phyloP scores from a whole-genome alignment of 2,888 invertebrate genomes.

The Gasteruption jaculator region DNA sequence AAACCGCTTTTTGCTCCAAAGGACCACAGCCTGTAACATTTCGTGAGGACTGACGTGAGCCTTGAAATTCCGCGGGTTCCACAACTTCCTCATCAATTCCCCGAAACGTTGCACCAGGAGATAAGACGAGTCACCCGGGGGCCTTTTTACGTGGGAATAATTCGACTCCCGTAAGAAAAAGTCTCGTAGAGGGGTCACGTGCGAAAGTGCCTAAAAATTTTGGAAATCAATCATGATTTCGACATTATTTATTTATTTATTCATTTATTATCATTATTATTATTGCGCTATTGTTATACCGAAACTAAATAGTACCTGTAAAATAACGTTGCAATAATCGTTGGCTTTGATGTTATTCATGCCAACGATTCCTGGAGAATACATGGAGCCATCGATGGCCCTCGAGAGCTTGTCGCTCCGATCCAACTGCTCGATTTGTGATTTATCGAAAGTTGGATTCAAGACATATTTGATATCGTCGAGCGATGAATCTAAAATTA shows the following conservation, averaged over 20 bases:
- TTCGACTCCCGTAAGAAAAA: constrained; percentile 94
- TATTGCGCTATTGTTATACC: neutral
- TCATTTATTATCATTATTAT: neutral
- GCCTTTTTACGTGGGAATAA: constrained; percentile 82
- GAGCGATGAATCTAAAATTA: constrained; percentile 76
- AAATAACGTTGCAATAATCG: constrained; percentile 98
- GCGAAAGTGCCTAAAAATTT: constrained; percentile 79
- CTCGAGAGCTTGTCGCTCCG: constrained; percentile 78
- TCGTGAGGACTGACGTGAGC: constrained; percentile 99
- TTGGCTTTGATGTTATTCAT: constrained; percentile 99
- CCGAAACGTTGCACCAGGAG: constrained; percentile 90
- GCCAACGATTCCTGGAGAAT: constrained; percentile 96
- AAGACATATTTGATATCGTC: constrained; percentile 98
- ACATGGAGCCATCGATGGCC: constrained; percentile 94
- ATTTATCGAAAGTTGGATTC: constrained; percentile 89
- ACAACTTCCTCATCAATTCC: constrained; percentile 92
- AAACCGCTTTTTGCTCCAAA: constrained; percentile 95
- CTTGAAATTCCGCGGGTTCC: constrained; percentile 99
- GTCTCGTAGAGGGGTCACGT: constrained; percentile 90
- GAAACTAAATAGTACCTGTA: constrained; percentile 66
- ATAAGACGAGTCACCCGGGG: constrained; percentile 93
- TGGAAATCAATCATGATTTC: too few species aligned
- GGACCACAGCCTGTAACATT: constrained; percentile 97
- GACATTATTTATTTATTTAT: neutral
- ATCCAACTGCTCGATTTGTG: constrained; percentile 81